Evolutionary conservation across 2,888 invertebrate species (phyloP).

Genomic region (Dichetophora obliterata): DNA sequence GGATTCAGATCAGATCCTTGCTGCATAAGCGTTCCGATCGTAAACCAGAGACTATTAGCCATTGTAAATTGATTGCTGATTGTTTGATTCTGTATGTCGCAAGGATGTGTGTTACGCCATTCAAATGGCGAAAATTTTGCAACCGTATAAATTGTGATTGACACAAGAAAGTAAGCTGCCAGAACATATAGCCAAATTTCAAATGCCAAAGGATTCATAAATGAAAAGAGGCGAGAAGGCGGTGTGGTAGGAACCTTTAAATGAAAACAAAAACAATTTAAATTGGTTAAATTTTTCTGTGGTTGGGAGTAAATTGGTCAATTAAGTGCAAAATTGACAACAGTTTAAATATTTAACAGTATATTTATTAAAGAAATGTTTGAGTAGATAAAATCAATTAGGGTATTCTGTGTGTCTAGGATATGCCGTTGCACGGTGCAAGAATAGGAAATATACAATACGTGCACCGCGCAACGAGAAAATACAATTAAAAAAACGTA

Average conservation of each 20-base stretch:
- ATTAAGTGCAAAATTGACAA: no score
- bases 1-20: slow-evolving; percentile 86
- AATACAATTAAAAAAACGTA: no score
- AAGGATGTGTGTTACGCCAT: slow-evolving; percentile 82
- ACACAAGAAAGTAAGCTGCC: slow-evolving; percentile 84
- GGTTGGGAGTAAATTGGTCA: no score
- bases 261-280: background rate
- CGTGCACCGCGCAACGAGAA: no score
- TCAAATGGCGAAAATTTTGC: slow-evolving; percentile 86
- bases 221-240: slow-evolving; percentile 82
- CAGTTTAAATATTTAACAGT: no score
- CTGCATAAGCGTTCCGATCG: slow-evolving; percentile 90
- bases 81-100: slow-evolving; percentile 69
- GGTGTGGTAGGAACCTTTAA: slow-evolving; percentile 78
- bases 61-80: slow-evolving; percentile 84
- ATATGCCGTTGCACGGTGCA: no score
- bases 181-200: slow-evolving; percentile 90
- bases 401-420: no score
- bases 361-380: no score
- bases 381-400: no score
- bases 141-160: slow-evolving; percentile 82
- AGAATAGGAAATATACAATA: no score
- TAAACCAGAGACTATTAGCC: slow-evolving; percentile 89
- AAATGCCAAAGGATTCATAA: slow-evolving; percentile 87
- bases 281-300: no score